Evolutionary conservation across 1,140 invertebrate genomes (phyloP).

Genomic region (Globodera rostochiensis): DNA sequence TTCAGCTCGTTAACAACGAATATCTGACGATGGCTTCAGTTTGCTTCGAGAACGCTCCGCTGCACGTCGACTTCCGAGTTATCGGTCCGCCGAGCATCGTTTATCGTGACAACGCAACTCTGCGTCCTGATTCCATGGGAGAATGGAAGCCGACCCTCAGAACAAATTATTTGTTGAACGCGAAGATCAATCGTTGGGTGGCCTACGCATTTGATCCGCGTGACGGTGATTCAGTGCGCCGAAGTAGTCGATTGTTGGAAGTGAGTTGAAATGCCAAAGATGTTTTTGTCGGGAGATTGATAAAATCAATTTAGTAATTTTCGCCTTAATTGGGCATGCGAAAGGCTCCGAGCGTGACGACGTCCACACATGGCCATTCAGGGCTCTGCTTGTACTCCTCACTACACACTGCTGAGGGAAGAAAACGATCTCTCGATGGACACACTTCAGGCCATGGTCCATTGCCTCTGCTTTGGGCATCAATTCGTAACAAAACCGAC

Average conservation of each 20-base stretch:
- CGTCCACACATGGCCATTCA: no score
- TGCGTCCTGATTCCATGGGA: background rate
- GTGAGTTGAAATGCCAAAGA: background rate
- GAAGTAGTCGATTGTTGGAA: background rate
- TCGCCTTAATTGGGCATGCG: no score
- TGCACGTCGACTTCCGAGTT: slow-evolving; percentile 1
- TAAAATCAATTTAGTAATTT: no score
- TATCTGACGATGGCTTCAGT: background rate
- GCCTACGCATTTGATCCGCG: background rate
- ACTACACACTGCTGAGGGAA: slow-evolving; percentile 34
- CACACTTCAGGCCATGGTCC: slow-evolving; percentile 15
- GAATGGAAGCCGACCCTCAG: background rate
- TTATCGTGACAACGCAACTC: background rate
- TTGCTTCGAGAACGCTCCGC: background rate
- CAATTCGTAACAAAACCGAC: slow-evolving; percentile 38
- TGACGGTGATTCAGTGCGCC: background rate
- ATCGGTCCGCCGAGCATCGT: background rate
- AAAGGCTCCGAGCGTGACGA: background rate
- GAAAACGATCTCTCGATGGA: slow-evolving; percentile 39
- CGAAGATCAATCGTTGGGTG: background rate
- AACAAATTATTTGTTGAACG: background rate
- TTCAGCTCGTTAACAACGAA: no score
- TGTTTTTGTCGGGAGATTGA: no score
- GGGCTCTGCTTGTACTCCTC: slow-evolving; percentile 35
- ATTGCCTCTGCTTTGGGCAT: slow-evolving; percentile 31